phyloP scores from a whole-genome alignment of 2,797 vertebrate species.

The Hydrophis major region DNA sequence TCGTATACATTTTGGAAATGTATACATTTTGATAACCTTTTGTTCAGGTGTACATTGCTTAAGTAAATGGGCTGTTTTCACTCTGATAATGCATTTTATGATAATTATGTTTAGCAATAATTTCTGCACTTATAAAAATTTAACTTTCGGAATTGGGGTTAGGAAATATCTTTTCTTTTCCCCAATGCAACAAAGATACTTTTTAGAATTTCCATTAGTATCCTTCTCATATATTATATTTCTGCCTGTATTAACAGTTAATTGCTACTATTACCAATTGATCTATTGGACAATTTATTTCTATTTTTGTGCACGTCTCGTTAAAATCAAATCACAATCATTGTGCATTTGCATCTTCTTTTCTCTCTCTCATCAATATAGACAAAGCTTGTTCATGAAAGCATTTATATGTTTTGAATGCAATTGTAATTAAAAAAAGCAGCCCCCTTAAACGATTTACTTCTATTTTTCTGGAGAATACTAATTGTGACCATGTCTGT shows the following conservation, averaged over 20 bases:
- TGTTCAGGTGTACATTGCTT: neutral
- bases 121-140: neutral
- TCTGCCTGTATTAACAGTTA: neutral
- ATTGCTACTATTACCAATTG: neutral
- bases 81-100: neutral
- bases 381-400: neutral
- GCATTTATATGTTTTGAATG: neutral
- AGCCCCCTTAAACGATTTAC: neutral
- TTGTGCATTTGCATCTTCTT: neutral
- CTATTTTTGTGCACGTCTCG: neutral
- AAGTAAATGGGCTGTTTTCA: neutral
- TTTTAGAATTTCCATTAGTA: neutral
- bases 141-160: neutral
- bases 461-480: neutral
- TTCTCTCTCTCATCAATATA: neutral
- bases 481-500: neutral
- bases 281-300: neutral
- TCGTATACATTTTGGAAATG: neutral
- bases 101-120: neutral
- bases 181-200: neutral
- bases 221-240: neutral
- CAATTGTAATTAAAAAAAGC: neutral
- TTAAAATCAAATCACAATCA: neutral
- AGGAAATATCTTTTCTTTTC: neutral
- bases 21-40: neutral